These are phyloP conservation scores for Peromyscus attwateri DNA, from an alignment of 2,797 vertebrate species.

Conservation along the genomic window DNA sequence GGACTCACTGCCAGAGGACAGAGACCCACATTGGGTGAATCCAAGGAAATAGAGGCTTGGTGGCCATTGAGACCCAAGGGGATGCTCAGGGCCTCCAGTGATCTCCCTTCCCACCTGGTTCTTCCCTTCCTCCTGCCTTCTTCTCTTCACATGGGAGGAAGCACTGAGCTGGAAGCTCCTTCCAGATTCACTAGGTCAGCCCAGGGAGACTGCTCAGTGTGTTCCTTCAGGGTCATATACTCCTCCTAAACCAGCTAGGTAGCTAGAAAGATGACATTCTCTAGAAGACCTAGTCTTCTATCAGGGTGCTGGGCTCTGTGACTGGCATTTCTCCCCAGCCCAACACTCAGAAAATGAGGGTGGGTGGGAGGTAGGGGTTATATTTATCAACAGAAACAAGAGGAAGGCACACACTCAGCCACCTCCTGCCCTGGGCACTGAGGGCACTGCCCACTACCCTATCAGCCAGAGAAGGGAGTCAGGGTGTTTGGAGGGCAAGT, in stretches of 20 bases:
- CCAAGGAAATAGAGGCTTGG: not conserved
- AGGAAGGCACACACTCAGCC: not conserved
- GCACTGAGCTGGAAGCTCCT: not conserved
- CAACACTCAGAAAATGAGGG: constrained; percentile 1
- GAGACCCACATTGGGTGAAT: not conserved
- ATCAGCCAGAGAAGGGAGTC: not conserved
- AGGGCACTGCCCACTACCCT: not conserved
- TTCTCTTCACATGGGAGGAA: not conserved
- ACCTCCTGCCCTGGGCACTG: not conserved
- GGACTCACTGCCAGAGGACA: not conserved
- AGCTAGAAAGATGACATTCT: not conserved
- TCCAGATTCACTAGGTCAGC: not conserved
- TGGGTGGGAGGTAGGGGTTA: not conserved
- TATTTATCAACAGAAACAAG: not conserved
- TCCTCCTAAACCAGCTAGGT: not conserved
- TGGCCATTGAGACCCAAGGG: not conserved
- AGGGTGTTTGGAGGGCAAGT: not conserved
- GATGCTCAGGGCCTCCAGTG: not conserved
- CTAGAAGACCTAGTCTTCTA: not conserved
- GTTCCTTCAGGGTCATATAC: not conserved
- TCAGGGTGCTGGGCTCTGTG: not conserved
- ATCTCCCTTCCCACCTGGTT: not conserved
- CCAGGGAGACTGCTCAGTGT: not conserved
- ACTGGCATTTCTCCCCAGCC: not conserved
- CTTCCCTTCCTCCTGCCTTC: not conserved